Percentiles rank a stretch among this genome's conserved stretches.
phyloP scores from a whole-genome alignment of 2,888 invertebrate genomes.

The Chloromyia formosa region DNA sequence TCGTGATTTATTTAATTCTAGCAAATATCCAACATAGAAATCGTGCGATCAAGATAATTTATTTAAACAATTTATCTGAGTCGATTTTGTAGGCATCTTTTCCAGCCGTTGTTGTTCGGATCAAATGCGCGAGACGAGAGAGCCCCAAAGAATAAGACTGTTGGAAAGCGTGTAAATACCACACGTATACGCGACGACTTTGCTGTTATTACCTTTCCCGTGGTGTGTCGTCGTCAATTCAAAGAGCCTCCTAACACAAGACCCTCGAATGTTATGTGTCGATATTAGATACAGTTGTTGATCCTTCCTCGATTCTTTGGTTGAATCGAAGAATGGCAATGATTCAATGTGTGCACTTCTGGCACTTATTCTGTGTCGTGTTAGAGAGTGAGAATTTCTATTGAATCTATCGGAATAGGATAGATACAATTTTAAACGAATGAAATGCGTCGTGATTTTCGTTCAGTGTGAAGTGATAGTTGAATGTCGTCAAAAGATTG shows the following conservation, averaged over 20 bases:
- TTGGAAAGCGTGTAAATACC: conserved; percentile 1
- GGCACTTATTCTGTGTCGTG: too few species aligned
- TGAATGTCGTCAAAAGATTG: neutral
- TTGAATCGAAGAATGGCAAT: too few species aligned
- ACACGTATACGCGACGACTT: neutral
- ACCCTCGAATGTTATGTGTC: too few species aligned
- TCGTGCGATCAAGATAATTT: conserved; percentile 51
- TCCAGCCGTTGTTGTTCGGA: neutral
- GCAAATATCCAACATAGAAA: conserved; percentile 48
- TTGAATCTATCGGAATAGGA: too few species aligned
- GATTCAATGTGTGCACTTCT: neutral
- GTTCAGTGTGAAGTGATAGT: conserved; percentile 29
- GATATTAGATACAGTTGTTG: too few species aligned
- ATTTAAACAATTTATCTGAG: conserved; percentile 46
- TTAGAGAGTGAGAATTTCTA: too few species aligned
- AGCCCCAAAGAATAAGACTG: neutral
- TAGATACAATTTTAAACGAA: too few species aligned
- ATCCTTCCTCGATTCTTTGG: too few species aligned
- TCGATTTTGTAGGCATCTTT: conserved; percentile 37
- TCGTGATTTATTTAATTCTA: conserved; percentile 50
- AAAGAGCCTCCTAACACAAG: too few species aligned
- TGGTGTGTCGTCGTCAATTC: neutral
- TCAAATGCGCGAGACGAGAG: too few species aligned
- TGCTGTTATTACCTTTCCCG: neutral
- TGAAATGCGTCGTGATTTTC: neutral